These are phyloP conservation scores for Rhinoraja longicauda DNA, from an alignment of 2,797 vertebrate species.

Conservation along the genomic window DNA sequence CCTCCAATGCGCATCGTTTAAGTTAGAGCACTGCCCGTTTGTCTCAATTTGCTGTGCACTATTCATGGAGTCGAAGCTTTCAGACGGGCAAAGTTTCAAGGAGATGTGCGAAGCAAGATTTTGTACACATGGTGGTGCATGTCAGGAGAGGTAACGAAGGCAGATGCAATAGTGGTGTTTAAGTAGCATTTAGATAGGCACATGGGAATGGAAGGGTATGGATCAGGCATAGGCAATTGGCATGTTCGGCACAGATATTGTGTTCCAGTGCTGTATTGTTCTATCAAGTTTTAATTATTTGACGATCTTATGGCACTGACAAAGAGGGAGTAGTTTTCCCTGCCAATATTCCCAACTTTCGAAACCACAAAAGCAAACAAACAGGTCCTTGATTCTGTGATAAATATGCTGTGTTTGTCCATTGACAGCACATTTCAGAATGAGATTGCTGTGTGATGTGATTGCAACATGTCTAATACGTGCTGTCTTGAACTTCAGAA, in stretches of 20 bases:
- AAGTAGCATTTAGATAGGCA: too few species aligned
- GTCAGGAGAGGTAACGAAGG: too few species aligned
- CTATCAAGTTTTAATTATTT: not conserved
- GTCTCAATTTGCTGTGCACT: not conserved
- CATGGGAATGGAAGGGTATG: too few species aligned
- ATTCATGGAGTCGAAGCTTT: not conserved
- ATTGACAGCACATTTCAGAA: not conserved
- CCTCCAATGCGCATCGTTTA: not conserved
- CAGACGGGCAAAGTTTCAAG: too few species aligned
- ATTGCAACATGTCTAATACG: not conserved
- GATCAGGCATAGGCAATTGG: too few species aligned
- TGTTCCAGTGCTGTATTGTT: too few species aligned
- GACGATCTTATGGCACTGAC: not conserved
- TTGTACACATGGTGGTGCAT: too few species aligned
- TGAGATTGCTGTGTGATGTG: not conserved
- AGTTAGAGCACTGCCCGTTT: not conserved
- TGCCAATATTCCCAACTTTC: not conserved
- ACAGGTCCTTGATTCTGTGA: not conserved
- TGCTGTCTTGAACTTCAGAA: conserved; percentile 60
- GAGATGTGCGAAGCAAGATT: too few species aligned
- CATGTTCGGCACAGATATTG: too few species aligned
- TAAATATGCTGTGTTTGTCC: not conserved
- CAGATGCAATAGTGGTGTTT: too few species aligned
- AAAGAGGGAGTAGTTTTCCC: not conserved
- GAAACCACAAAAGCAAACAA: not conserved